These are phyloP conservation scores for Drosophila arawakana DNA, from an alignment of 1,140 invertebrate species.

Conservation along the genomic window DNA sequence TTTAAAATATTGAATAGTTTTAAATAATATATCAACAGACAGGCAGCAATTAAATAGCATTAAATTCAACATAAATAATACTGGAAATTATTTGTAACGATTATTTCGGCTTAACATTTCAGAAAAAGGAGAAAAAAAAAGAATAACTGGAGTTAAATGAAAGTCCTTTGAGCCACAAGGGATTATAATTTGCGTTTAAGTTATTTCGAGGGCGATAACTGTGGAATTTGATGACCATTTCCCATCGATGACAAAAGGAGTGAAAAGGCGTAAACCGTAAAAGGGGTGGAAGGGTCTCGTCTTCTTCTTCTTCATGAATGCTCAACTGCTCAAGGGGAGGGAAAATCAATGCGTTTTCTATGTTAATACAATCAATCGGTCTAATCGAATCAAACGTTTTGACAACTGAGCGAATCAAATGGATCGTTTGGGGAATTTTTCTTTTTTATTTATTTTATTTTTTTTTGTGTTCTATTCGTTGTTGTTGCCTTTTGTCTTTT, in stretches of 20 bases:
- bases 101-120: no score
- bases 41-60: neutral
- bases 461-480: neutral
- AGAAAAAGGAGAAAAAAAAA: neutral
- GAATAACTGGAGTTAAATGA: slow-evolving; percentile 4
- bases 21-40: neutral
- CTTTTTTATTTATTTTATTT: slow-evolving; percentile 2
- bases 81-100: neutral
- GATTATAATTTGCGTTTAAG: slow-evolving; percentile 33
- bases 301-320: slow-evolving; percentile 4
- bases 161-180: slow-evolving; percentile 13
- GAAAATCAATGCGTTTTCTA: slow-evolving; percentile 76
- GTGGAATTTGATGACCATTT: slow-evolving; percentile 11
- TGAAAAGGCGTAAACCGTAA: neutral
- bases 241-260: slow-evolving; percentile 9
- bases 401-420: slow-evolving; percentile 73
- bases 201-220: slow-evolving; percentile 29
- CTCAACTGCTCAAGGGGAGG: neutral
- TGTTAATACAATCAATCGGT: slow-evolving; percentile 80
- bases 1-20: slow-evolving; percentile 5
- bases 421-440: slow-evolving; percentile 57
- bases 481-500: slow-evolving; percentile 8
- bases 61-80: neutral
- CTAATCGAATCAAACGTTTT: slow-evolving; percentile 80
- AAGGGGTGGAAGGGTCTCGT: slow-evolving; percentile 11